Evolutionary conservation across 1,140 invertebrate genomes (phyloP), one percentile per base, ranked within the genome.

Genomic region (Cheumatopsyche charites): DNA sequence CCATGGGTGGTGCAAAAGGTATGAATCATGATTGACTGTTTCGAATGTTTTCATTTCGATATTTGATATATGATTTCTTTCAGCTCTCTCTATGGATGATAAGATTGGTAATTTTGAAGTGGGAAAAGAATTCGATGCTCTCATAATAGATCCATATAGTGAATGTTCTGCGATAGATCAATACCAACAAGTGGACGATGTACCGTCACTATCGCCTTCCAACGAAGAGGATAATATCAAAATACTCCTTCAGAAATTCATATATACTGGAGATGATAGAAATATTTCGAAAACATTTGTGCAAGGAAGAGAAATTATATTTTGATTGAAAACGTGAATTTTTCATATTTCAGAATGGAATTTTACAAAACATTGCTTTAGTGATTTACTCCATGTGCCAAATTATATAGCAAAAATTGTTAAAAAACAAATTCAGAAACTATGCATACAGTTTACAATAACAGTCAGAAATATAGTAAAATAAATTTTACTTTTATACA

Each of bases 91-190:
- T 2, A 77, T 96, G 62, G 89, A 90, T 13, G 78, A 92, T 45
- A 82, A 88, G 78, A 88, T 92, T 49, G 94, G 94, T 15, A 94
- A 90, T 80, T 93, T 97, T 78, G 80, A 87, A 77, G 78, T 88
- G 4, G 92, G 91, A 36, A 96, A 96, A 80, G 86, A 93, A 68
- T 96, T 97, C 78, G 94, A 96, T 84, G 94, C 93, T 4, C 79
- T 97, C 0, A 73, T 93, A 0, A 79, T 92, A 58, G 89, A 92
- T 77, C 79, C 90, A 6, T 84, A 86, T 65, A 78, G 85, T 15
- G 78, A 82, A 42, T 77, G 82, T 17, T 84, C 88, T n/a, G 80
- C 86, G 15, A 84, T 90, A 1, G 84, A 88, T 73, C 77, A 87
- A 73, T 85, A 86, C 62, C 49, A 71, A 12, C n/a, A 73, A 12